Conservation (phyloP, 2,797 vertebrate genomes). For the Hirundo rustica region DNA sequence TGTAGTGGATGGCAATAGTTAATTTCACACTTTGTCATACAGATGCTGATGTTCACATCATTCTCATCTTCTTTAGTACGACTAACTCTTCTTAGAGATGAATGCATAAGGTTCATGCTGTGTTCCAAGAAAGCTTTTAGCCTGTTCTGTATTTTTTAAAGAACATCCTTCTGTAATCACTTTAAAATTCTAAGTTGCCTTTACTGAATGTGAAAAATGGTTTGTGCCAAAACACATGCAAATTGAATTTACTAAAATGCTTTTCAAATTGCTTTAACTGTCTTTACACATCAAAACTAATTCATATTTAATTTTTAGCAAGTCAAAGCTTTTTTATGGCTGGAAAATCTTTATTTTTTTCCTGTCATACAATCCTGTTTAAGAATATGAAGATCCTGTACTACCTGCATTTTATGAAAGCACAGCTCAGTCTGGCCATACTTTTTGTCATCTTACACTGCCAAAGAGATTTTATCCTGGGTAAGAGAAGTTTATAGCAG, state of each 20-base stretch:
- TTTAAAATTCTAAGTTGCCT: neutral
- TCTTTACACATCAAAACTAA: neutral
- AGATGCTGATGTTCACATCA: neutral
- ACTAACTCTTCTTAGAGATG: neutral
- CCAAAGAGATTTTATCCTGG: neutral
- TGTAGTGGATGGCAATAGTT: neutral
- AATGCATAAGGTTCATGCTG: neutral
- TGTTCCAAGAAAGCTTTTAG: neutral
- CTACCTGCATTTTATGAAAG: neutral
- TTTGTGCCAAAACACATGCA: neutral
- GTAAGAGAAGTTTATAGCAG: neutral
- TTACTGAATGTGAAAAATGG: neutral
- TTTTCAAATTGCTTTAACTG: neutral
- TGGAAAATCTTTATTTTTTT: neutral
- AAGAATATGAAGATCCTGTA: neutral
- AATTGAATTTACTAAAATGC: neutral
- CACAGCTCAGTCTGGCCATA: neutral
- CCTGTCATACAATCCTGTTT: neutral
- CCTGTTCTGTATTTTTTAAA: neutral
- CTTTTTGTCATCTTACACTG: neutral
- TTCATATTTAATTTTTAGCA: neutral
- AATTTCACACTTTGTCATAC: neutral
- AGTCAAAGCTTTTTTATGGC: neutral
- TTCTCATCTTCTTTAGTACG: neutral
- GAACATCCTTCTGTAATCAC: neutral